Conservation (phyloP, 2,113 vertebrate genomes). For the Oxyura jamaicensis region DNA sequence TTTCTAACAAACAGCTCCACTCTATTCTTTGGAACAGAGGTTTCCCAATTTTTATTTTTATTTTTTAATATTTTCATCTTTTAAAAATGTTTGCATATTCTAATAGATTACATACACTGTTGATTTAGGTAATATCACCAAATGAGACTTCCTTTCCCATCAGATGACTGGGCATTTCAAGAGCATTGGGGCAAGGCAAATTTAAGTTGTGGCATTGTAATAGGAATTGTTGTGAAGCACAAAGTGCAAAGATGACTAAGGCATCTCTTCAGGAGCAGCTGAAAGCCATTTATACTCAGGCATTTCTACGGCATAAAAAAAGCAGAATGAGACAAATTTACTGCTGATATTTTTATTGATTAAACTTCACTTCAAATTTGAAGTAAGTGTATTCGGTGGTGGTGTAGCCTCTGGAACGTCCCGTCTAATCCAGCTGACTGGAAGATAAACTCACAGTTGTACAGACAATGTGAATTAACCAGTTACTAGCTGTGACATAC, state of each 20-base stretch:
- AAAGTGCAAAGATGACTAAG: conserved; percentile 5
- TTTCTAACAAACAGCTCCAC: background rate
- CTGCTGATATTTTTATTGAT: conserved; percentile 40
- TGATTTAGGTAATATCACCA: background rate
- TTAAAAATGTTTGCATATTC: background rate
- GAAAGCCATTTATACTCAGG: background rate
- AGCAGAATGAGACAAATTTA: background rate
- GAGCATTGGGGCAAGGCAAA: background rate
- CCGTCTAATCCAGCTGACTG: conserved; percentile 20
- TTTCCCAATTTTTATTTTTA: background rate
- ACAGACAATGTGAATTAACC: background rate
- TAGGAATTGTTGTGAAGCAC: background rate
- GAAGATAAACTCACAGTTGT: background rate
- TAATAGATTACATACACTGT: background rate
- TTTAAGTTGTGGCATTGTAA: background rate
- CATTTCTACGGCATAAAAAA: background rate
- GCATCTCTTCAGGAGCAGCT: background rate
- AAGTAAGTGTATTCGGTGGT: conserved; percentile 1
- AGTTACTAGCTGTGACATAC: background rate
- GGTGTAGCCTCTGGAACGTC: background rate
- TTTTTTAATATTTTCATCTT: background rate
- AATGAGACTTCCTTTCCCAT: background rate
- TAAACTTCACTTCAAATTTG: conserved; percentile 40
- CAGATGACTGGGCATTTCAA: background rate
- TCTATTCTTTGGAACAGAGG: background rate